Evolutionary conservation across 2,888 invertebrate species (phyloP), one percentile per base, ranked within the genome.

Genomic region (Acanthococcus lagerstroemiae): DNA sequence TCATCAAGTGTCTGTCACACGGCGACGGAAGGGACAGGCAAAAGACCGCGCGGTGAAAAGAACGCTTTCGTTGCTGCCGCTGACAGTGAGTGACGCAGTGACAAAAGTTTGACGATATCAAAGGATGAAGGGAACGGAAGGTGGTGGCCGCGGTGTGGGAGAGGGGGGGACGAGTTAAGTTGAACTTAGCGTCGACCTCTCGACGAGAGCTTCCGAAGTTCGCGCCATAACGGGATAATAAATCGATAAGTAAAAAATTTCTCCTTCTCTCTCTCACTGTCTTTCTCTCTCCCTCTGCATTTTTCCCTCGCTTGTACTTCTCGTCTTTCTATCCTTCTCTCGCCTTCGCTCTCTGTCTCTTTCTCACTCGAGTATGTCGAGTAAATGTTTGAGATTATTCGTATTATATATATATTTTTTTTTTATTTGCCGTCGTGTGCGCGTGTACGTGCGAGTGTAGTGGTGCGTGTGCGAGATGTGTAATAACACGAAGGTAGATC

Each of bases 81-180:
- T 63, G 63, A 63, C 63, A 63, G 63, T 63, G 63, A 66, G 66
- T 66, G 66, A 66, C 66, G 66, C 66, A 56, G 66, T 66, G 66
- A 66, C 66, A 66, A 66, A 66, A 66, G 66, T 66, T 66, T 66
- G 66, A 66, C 66, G 66, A 63, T 63, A 48, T 63, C 63, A 63
- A 63, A 63, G 54, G 63, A 63, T 30, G 61, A 45, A 58, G 25
- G 60, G 46, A 60, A 60, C 30, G 44, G 63, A 52, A 63, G 27
- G 52, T 54, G 61, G 50, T 17, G 37, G 63, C 24, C 26, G 50
- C 27, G 21, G 30, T 19, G 46, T 15, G 26, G 37, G 17, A 50
- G n/a, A 4, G 50, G 15, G 54, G 50, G 63, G 37, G 50, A 37
- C 52, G 37, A 50, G 52, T 63, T 44, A 52, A 63, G 63, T 54